Conservation (phyloP, 2,113 vertebrate species). For the Sceloporus undulatus region DNA sequence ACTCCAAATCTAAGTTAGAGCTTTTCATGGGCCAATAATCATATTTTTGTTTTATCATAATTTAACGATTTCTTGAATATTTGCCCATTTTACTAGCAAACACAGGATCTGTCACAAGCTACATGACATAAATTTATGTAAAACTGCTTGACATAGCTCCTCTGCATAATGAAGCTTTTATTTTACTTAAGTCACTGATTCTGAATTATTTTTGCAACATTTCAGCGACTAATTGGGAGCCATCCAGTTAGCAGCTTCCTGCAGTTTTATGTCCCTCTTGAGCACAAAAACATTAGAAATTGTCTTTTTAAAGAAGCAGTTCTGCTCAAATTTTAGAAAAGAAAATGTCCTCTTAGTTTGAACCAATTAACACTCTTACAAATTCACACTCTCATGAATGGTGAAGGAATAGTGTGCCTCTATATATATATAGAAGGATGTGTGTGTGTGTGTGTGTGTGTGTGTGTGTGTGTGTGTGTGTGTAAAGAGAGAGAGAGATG, state of each 20-base stretch:
- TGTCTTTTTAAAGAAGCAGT: not conserved
- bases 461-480: too few species aligned
- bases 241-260: constrained; percentile 22
- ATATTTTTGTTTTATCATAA: constrained; percentile 19
- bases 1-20: constrained; percentile 15
- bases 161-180: constrained; percentile 14
- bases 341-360: not conserved
- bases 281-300: not conserved
- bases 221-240: not conserved
- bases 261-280: constrained; percentile 15
- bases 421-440: not conserved
- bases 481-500: too few species aligned
- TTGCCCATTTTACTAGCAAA: constrained; percentile 8
- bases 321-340: not conserved
- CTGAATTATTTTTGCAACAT: constrained; percentile 24
- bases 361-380: too few species aligned
- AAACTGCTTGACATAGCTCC: not conserved
- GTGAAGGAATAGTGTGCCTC: not conserved
- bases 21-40: constrained; percentile 8
- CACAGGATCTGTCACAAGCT: constrained; percentile 7
- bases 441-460: too few species aligned
- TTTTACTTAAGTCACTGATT: constrained; percentile 1
- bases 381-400: too few species aligned
- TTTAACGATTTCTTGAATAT: constrained; percentile 26
- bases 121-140: constrained; percentile 18